A percentile compares a stretch with the other conserved stretches of the same genome.
phyloP scores from a whole-genome alignment of 2,113 vertebrate genomes.

The Eleginops maclovinus region DNA sequence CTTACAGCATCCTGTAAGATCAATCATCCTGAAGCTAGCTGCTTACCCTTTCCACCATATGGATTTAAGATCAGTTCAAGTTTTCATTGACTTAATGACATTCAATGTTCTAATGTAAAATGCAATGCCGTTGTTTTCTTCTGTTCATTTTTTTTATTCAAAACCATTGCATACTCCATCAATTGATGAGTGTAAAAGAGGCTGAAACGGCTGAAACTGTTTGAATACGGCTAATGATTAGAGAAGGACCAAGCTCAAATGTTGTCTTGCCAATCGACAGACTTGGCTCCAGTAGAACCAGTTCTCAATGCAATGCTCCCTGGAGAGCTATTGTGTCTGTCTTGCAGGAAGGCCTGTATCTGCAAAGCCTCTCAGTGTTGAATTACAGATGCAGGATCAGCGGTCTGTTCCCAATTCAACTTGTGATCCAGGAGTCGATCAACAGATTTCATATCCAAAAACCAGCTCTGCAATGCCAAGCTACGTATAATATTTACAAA shows the following conservation, averaged over 20 bases:
- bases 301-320: conserved; percentile 56
- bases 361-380: conserved; percentile 38
- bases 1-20: conserved; percentile 8
- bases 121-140: background rate
- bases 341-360: conserved; percentile 25
- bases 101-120: conserved; percentile 8
- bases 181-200: background rate
- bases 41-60: conserved; percentile 12
- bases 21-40: background rate
- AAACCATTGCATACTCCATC: conserved; percentile 15
- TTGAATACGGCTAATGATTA: conserved; percentile 57
- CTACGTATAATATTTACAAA: background rate
- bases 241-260: conserved; percentile 47
- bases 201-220: conserved; percentile 26
- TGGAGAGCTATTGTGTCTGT: conserved; percentile 50
- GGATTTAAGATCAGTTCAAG: conserved; percentile 17
- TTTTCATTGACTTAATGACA: conserved; percentile 11
- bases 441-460: conserved; percentile 29
- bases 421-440: conserved; percentile 40
- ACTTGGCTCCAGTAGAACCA: conserved; percentile 57
- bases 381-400: conserved; percentile 52
- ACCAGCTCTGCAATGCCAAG: background rate
- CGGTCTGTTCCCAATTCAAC: conserved; percentile 23
- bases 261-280: conserved; percentile 60
- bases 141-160: conserved; percentile 7